Base-by-base conservation (phyloP, 2,113 vertebrate genomes). In the Chrysemys picta region DNA sequence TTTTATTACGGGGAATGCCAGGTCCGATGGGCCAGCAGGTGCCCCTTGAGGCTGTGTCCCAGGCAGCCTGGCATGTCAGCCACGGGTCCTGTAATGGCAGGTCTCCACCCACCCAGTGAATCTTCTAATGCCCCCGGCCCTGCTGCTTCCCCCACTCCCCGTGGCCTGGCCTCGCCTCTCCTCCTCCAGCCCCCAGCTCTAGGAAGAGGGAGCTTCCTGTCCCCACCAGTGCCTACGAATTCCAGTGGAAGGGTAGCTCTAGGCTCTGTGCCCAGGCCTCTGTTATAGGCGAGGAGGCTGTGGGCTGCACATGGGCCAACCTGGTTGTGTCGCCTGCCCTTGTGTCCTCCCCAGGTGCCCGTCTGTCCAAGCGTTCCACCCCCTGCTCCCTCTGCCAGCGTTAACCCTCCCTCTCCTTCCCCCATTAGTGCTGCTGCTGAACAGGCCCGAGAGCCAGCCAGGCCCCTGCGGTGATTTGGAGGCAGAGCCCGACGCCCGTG, bases 401-500 rank as follows among this genome's bases (percentile, higher is more conserved):
- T 3, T 24, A 90, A 35, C 76, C 65, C 21, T 90, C 11, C 2
- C 3, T 78, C 82, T 79, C 6, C 24, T 86, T 62, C 89, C 31
- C 38, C 24, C 12, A 53, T 82, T 90, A 96, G 95, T 93, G 27
- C 10, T 2, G 0, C 82, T 53, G 0, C 84, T 53, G 85, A 84
- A 72, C 42, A 89, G 78, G 38, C 92, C 82, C 53, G 96, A 86
- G 84, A 89, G 83, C 91, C 96, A 69, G 88, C 80, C 65, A 93
- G 72, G 69, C 72, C 50, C 0, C 59, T 25, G 91, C 84, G 38
- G 94, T 10, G 54, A 45, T 49, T 91, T 0, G 1, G 56, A 83
- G 82, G 75, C 86, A 69, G 90, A 95, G 5, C 56, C 3, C 29
- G 29, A 22, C 27, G 62, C 91, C 97, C 88, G 97, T 97, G 93